Percentiles rank a stretch among this genome's conserved stretches.
Conservation (phyloP, 2,888 invertebrate genomes). For the Chloroclystis v-ata region DNA sequence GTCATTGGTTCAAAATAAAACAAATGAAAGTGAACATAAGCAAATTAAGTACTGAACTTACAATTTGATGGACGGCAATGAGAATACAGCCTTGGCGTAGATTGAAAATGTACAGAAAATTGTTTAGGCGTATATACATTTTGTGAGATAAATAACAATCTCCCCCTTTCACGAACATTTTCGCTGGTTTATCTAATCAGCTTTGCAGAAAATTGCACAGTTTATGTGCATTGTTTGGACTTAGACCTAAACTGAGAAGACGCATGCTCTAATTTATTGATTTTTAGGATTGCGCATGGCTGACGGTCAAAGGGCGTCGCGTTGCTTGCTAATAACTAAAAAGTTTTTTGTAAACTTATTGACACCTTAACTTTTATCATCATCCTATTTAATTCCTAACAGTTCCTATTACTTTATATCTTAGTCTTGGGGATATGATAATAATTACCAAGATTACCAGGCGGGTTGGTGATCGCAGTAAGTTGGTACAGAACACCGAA, state of each 20-base stretch:
- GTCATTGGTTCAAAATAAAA: too few relatives aligned
- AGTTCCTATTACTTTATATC: too few relatives aligned
- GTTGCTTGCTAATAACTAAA: too few relatives aligned
- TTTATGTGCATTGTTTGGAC: conserved; percentile 53
- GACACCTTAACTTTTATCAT: too few relatives aligned
- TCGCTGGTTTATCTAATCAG: conserved; percentile 33
- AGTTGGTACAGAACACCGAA: too few relatives aligned
- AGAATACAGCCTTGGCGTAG: conserved; percentile 75
- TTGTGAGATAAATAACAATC: conserved; percentile 64
- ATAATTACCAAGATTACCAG: too few relatives aligned
- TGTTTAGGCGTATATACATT: conserved; percentile 67
- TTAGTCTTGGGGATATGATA: too few relatives aligned
- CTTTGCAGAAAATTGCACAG: conserved; percentile 39
- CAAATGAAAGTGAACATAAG: background rate
- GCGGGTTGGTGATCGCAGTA: too few relatives aligned
- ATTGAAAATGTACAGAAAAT: conserved; percentile 73
- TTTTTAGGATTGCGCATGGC: conserved; percentile 54
- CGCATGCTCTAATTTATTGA: conserved; percentile 67
- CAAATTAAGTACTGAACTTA: conserved; percentile 47
- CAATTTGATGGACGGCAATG: conserved; percentile 76
- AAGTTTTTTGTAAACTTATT: background rate
- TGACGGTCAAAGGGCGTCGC: conserved; percentile 5
- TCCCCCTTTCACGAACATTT: conserved; percentile 65
- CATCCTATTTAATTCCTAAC: too few relatives aligned
- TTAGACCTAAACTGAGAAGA: conserved; percentile 34